These are phyloP conservation scores for Bryconaethiops microstoma DNA, from an alignment of 2,797 vertebrate genomes.

Conservation along the genomic window DNA sequence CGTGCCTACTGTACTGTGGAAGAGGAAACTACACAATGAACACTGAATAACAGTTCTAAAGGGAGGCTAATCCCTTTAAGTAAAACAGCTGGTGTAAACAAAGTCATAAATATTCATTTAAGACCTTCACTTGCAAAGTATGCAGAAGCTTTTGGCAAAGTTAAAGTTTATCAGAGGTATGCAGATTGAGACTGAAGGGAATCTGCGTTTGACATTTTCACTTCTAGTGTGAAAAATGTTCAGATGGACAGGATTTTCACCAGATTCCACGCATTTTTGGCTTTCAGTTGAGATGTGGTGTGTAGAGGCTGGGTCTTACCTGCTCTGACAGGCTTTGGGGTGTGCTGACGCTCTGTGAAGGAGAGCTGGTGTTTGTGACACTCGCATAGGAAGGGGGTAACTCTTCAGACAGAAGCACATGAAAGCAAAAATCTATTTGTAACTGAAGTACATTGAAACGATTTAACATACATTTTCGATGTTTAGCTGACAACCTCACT, in stretches of 20 bases:
- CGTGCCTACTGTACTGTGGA: background rate
- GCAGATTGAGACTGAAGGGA: background rate
- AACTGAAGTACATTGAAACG: background rate
- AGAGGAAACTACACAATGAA: background rate
- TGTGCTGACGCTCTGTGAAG: slow-evolving; percentile 42
- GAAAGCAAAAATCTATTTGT: background rate
- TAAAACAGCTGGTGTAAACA: slow-evolving; percentile 1
- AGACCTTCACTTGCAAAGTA: background rate
- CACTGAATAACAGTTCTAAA: background rate
- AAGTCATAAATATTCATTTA: background rate
- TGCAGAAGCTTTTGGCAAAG: background rate
- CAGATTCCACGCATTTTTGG: background rate
- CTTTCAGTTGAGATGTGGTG: background rate
- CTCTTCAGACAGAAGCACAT: slow-evolving; percentile 31
- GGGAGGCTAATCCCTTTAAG: slow-evolving; percentile 3
- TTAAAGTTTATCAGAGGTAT: background rate
- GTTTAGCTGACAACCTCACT: no score
- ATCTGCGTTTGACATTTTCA: background rate
- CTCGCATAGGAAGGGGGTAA: slow-evolving; percentile 57
- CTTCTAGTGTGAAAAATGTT: background rate
- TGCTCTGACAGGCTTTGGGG: slow-evolving; percentile 44
- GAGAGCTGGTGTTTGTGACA: slow-evolving; percentile 46
- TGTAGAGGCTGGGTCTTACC: slow-evolving; percentile 60
- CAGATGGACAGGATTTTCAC: background rate
- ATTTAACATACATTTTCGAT: background rate